Evolutionary conservation across 2,888 invertebrate species (phyloP).

Genomic region (Eugnorisma glareosa): DNA sequence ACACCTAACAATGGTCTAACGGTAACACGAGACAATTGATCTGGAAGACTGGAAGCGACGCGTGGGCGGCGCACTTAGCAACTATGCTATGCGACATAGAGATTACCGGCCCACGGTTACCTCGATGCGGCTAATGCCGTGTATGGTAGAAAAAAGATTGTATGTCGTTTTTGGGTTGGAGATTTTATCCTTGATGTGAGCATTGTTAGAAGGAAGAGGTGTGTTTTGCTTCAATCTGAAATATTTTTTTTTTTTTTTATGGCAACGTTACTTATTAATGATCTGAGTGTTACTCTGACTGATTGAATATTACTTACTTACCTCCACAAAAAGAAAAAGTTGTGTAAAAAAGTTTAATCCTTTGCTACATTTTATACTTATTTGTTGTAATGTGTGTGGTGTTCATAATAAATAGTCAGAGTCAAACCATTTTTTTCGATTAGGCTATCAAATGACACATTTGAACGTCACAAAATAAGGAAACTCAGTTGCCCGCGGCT

Average conservation of each 20-base stretch:
- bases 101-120: conserved; percentile 50
- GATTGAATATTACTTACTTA: background rate
- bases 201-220: background rate
- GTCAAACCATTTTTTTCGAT: background rate
- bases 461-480: background rate
- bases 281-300: background rate
- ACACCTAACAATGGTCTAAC: conserved; percentile 62
- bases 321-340: too few species aligned
- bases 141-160: background rate
- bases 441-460: background rate
- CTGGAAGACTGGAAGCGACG: conserved; percentile 52
- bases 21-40: conserved; percentile 65
- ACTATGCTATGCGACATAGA: conserved; percentile 41
- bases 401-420: background rate
- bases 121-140: background rate
- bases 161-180: background rate
- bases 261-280: background rate
- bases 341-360: background rate
- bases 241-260: background rate
- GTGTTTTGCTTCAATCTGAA: background rate
- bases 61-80: conserved; percentile 62
- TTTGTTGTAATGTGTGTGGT: background rate
- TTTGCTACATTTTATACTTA: background rate
- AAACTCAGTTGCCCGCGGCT: too few species aligned
- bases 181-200: background rate